Conservation (phyloP, 1,140 invertebrate species). For the Colletes gigas region DNA sequence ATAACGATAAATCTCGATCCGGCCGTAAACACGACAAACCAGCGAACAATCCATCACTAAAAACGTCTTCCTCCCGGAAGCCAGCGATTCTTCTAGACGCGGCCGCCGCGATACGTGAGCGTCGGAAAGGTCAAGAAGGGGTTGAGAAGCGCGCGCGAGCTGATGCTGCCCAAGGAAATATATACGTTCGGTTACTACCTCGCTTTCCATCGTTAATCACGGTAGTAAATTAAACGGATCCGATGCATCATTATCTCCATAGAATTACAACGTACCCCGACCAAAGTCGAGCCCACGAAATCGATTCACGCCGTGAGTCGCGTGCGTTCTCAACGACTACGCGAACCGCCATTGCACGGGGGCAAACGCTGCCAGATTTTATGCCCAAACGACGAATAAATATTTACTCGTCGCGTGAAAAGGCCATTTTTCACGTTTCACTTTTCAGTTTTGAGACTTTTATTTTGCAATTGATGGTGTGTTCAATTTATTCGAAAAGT, state of each 20-base stretch:
- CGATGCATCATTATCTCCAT: slow-evolving; percentile 53
- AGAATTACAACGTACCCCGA: slow-evolving; percentile 52
- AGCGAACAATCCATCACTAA: slow-evolving; percentile 56
- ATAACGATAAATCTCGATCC: slow-evolving; percentile 38
- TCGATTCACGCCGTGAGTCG: slow-evolving; percentile 1
- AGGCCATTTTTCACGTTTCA: too few relatives aligned
- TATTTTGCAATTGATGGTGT: too few relatives aligned
- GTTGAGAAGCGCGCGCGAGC: slow-evolving; percentile 16
- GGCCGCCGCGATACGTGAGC: slow-evolving; percentile 39
- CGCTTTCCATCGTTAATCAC: slow-evolving; percentile 65
- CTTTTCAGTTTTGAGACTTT: too few relatives aligned
- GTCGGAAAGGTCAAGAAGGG: slow-evolving; percentile 53
- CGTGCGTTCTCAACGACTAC: not conserved
- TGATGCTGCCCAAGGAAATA: slow-evolving; percentile 51
- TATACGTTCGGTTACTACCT: slow-evolving; percentile 61
- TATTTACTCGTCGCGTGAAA: too few relatives aligned
- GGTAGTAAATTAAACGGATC: slow-evolving; percentile 62
- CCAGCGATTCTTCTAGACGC: slow-evolving; percentile 38
- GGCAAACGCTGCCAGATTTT: too few relatives aligned
- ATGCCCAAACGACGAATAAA: too few relatives aligned
- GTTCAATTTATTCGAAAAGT: too few relatives aligned
- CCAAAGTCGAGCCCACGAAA: slow-evolving; percentile 24
- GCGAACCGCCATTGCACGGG: too few relatives aligned
- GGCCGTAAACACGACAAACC: slow-evolving; percentile 35
- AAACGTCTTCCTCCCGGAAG: slow-evolving; percentile 62